Percentiles rank a stretch among this genome's conserved stretches.
Evolutionary conservation across 1,140 invertebrate genomes (phyloP).

Genomic region (Scylla paramamosain): DNA sequence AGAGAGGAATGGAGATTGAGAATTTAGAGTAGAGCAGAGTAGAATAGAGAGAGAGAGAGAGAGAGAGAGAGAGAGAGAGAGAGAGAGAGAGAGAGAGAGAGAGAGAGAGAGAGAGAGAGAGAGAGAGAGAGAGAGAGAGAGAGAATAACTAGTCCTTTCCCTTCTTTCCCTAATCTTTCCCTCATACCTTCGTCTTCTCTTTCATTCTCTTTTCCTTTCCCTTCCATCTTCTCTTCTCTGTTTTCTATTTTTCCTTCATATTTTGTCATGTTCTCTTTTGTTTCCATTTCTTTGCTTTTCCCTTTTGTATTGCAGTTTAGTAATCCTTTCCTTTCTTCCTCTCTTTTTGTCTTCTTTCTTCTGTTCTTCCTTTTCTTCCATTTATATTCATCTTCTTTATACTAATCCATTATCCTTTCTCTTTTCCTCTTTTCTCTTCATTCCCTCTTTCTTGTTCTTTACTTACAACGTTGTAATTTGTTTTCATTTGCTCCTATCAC

Average conservation of each 20-base stretch:
- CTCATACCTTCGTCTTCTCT: neutral
- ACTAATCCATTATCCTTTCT: too few relatives aligned
- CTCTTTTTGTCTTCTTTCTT: neutral
- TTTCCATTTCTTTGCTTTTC: too few relatives aligned
- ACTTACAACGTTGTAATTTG: too few relatives aligned
- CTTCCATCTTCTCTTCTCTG: neutral
- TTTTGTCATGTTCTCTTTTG: too few relatives aligned
- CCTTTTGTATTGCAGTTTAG: neutral
- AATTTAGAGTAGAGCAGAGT: neutral
- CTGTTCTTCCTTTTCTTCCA: too few relatives aligned
- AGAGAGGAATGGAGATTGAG: neutral
- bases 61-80: slow-evolving; percentile 36
- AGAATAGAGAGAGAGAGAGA: too few relatives aligned
- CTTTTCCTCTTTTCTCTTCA: too few relatives aligned
- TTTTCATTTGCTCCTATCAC: neutral
- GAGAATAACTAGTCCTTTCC: neutral
- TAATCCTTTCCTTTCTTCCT: neutral
- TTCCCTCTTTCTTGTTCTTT: too few relatives aligned
- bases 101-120: neutral
- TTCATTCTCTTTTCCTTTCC: neutral
- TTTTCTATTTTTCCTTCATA: neutral
- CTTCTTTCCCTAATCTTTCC: neutral
- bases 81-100: slow-evolving; percentile 36
- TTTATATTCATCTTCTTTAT: too few relatives aligned
- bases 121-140: neutral